A percentile compares a stretch with the other conserved stretches of the same genome.
Conservation (phyloP, 2,888 invertebrate species). For the Dione vanillae region DNA sequence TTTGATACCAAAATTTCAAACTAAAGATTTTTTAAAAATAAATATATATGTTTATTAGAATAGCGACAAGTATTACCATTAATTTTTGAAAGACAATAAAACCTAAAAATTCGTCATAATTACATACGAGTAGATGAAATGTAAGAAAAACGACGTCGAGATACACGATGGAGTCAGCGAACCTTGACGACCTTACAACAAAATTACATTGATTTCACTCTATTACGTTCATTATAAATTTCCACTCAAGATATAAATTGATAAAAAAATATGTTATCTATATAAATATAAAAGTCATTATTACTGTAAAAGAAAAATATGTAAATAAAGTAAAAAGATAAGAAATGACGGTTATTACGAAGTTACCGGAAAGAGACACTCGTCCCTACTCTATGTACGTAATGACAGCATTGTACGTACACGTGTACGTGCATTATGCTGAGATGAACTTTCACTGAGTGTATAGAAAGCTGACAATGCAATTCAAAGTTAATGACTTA, state of each 20-base stretch:
- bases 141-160: neutral
- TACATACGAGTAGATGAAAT: too few relatives aligned
- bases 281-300: neutral
- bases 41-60: too few relatives aligned
- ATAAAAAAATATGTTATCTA: neutral
- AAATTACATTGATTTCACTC: neutral
- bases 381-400: neutral
- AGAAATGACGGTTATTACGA: conserved; percentile 12
- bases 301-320: neutral
- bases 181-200: neutral
- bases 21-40: too few relatives aligned
- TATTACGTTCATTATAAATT: too few relatives aligned
- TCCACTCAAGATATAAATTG: neutral
- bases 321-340: neutral
- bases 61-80: too few relatives aligned
- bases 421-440: conserved; percentile 15
- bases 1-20: too few relatives aligned
- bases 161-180: neutral
- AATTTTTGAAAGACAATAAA: too few relatives aligned
- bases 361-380: conserved; percentile 13
- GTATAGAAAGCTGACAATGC: conserved; percentile 10
- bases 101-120: too few relatives aligned
- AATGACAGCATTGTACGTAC: neutral
- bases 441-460: conserved; percentile 5
- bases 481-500: conserved; percentile 2